These are phyloP conservation scores for Chaetops frenatus DNA, from an alignment of 2,113 vertebrate species.

Conservation along the genomic window DNA sequence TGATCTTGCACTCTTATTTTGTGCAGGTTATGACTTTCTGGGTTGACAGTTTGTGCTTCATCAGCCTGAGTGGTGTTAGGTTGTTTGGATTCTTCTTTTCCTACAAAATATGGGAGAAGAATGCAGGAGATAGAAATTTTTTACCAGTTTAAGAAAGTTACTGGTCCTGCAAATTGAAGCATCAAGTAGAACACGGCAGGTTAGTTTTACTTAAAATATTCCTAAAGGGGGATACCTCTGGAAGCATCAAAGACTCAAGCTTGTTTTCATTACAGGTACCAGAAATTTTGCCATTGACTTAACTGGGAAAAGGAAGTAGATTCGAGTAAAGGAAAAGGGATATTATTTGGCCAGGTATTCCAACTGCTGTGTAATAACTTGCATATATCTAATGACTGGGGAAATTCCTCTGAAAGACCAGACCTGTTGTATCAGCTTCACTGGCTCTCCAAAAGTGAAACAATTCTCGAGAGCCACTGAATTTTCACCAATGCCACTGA, in stretches of 20 bases:
- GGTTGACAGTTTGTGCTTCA: background rate
- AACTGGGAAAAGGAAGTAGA: background rate
- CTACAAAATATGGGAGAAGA: background rate
- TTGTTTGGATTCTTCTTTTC: background rate
- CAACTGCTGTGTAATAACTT: background rate
- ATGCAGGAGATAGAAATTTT: background rate
- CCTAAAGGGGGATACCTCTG: background rate
- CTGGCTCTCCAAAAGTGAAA: background rate
- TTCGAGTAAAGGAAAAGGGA: background rate
- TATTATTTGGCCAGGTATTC: background rate
- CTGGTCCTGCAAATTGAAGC: fast-evolving
- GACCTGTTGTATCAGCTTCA: background rate
- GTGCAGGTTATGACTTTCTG: fast-evolving
- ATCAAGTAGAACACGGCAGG: background rate
- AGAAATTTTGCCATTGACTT: background rate
- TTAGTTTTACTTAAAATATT: background rate
- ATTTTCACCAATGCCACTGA: background rate
- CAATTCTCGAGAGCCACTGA: background rate
- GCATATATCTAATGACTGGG: fast-evolving
- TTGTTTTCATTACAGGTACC: background rate
- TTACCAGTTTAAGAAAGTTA: background rate
- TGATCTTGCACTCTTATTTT: background rate
- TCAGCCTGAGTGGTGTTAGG: background rate
- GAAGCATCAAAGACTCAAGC: background rate
- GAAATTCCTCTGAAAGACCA: background rate